Base-by-base conservation (phyloP, 2,113 vertebrate genomes). In the Phylloscopus trochiloides region DNA sequence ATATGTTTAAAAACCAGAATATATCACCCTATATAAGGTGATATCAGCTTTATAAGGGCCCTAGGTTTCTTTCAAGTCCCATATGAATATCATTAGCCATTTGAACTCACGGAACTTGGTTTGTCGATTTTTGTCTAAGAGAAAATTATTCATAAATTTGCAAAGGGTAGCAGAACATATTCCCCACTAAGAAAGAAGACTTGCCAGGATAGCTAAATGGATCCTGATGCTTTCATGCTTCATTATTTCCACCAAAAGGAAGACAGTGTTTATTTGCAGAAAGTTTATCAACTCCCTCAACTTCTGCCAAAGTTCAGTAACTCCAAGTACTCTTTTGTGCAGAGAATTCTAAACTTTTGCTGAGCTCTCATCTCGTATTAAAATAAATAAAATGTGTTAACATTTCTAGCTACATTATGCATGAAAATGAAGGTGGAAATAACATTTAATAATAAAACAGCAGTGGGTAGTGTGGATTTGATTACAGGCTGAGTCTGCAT, bases 381-480 rank as follows among this genome's bases (percentile, higher is more conserved):
- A 86, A 65, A 36, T 79, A 75, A 88, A 84, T 66, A 89, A 86
- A 52, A 40, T 6, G 32, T 51, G 58, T 48, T 94, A 68, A 38
- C 15, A 12, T 45, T 94, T 68, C 51, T 71, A 55, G 42, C 12
- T 66, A 52, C 28, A 38, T 63, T 86, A 62, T 62, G 38, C 72
- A 48, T 55, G 34, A 73, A 52, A 63, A 70, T 38, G 48, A 76
- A 89, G 50, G 45, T 83, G 68, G 7, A 66, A 91, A 67, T 68
- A 83, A 48, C 51, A 82, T n/a, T 75, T 75, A 63, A 74, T 76
- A 86, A 88, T 59, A 91, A 91, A 94, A 61, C 26, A 91, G 82
- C 59, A 80, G 47, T 76, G 42, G 38, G 57, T 67, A 88, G 50
- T 29, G 50, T 29, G 45, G 50, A 71, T 85, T 86, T 81, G 75